A percentile compares a stretch with the other conserved stretches of the same genome.
phyloP scores from a whole-genome alignment of 2,797 vertebrate species.

The Limosa lapponica region DNA sequence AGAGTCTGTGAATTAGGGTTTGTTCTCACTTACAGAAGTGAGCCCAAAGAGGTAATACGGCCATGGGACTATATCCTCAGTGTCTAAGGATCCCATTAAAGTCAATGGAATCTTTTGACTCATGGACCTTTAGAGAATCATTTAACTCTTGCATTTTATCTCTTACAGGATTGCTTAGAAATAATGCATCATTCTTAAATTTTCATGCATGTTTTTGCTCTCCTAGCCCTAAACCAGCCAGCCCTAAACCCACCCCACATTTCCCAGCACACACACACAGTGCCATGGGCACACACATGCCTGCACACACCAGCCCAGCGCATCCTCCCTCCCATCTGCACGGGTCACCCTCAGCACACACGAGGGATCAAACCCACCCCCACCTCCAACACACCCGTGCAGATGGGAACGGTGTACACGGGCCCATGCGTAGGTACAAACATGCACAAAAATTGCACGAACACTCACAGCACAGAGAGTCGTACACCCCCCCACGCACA shows the following conservation, averaged over 20 bases:
- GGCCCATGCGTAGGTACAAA: background rate
- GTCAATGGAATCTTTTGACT: background rate
- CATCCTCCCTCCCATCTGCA: rapidly evolving
- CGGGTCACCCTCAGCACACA: background rate
- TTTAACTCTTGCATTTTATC: background rate
- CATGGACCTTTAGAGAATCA: background rate
- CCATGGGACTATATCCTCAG: background rate
- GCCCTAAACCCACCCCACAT: background rate
- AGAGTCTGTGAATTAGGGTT: background rate
- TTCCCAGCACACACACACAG: background rate
- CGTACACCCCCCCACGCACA: rapidly evolving
- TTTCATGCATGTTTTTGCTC: background rate
- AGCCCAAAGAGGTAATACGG: background rate
- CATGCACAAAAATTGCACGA: rapidly evolving
- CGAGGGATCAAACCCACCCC: too few species aligned
- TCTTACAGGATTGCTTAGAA: background rate
- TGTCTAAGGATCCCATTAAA: background rate
- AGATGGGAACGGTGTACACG: rapidly evolving
- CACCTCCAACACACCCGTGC: background rate
- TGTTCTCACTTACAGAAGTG: background rate
- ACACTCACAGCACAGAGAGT: rapidly evolving
- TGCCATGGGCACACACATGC: rapidly evolving
- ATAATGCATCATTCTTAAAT: background rate
- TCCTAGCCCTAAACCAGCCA: background rate
- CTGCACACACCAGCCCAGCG: background rate